Evolutionary conservation across 2,113 vertebrate genomes (phyloP).

Genomic region (Holacanthus passer): DNA sequence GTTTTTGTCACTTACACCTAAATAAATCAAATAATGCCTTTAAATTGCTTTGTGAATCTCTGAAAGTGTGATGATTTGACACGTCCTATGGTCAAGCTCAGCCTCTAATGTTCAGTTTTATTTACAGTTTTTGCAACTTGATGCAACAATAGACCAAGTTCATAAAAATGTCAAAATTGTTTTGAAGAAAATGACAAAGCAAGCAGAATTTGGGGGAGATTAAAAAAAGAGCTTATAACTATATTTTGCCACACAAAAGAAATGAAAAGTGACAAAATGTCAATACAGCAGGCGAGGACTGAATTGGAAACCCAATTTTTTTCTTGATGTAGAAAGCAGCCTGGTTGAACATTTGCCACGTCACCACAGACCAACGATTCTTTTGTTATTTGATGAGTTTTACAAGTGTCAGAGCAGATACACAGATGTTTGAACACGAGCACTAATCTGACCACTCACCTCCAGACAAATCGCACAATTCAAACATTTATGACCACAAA

Average conservation of each 20-base stretch:
- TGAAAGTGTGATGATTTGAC: background rate
- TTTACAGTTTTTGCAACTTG: background rate
- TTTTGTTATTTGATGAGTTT: too few relatives aligned
- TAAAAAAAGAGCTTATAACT: background rate
- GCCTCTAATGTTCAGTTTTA: background rate
- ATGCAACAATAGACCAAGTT: background rate
- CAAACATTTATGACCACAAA: background rate
- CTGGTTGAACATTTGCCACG: background rate
- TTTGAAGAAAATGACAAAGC: background rate
- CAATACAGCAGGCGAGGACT: too few relatives aligned
- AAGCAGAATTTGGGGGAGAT: background rate
- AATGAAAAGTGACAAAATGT: background rate
- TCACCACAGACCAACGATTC: background rate
- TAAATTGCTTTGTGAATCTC: background rate
- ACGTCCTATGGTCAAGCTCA: background rate
- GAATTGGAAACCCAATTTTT: background rate
- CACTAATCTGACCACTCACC: background rate
- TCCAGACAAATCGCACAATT: background rate
- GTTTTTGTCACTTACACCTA: background rate
- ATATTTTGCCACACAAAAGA: background rate
- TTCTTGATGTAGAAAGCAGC: background rate
- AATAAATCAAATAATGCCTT: slow-evolving; percentile 10
- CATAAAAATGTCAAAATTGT: background rate
- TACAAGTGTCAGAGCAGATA: background rate
- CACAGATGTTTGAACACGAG: background rate